Percentiles rank a stretch among this genome's conserved stretches.
Evolutionary conservation across 2,113 vertebrate genomes (phyloP).

Genomic region (Sphaerodactylus townsendi): DNA sequence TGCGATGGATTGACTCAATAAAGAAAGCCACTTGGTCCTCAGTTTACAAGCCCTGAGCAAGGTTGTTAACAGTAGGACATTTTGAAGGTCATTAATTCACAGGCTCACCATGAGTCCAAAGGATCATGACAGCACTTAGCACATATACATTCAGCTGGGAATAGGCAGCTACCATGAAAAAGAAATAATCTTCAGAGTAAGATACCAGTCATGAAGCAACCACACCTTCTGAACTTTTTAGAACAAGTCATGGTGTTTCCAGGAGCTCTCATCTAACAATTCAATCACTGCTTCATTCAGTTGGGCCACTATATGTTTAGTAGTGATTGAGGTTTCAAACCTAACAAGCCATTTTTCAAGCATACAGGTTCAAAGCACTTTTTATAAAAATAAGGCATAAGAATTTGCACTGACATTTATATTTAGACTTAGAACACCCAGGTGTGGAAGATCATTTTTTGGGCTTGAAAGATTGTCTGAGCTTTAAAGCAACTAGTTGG

Average conservation of each 20-base stretch:
- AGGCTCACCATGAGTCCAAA: no score
- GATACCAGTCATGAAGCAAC: not conserved
- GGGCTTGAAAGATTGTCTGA: not conserved
- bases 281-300: not conserved
- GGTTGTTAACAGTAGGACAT: no score
- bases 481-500: not conserved
- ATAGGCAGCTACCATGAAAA: not conserved
- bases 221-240: not conserved
- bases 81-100: no score
- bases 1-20: no score
- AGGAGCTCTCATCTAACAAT: not conserved
- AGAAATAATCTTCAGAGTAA: not conserved
- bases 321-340: not conserved
- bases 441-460: not conserved
- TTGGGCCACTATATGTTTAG: not conserved
- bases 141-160: not conserved
- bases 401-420: not conserved
- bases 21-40: no score
- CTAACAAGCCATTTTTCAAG: not conserved
- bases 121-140: no score
- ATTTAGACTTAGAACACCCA: not conserved
- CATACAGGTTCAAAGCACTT: not conserved
- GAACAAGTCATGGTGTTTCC: not conserved
- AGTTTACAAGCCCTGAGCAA: no score
- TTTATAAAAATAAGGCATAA: not conserved